Evolutionary conservation across 1,140 invertebrate species (phyloP).

Genomic region (Oscheius sp.): DNA sequence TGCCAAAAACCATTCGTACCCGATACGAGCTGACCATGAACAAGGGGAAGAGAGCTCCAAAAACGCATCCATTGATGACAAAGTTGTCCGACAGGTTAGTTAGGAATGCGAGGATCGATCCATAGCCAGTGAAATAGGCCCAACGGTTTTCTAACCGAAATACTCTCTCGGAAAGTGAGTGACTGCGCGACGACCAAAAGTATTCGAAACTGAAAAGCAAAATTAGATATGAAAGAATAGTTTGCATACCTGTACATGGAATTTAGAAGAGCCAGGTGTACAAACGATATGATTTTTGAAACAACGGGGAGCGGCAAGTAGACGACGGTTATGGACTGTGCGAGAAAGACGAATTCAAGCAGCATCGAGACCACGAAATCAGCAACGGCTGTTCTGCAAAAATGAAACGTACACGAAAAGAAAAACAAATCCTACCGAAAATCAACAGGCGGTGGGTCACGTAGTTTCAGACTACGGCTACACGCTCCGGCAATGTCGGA

Average conservation of each 20-base stretch:
- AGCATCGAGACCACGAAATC: constrained; percentile 51
- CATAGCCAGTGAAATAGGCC: constrained; percentile 56
- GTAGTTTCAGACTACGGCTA: constrained; percentile 6
- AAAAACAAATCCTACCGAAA: background rate
- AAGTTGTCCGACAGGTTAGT: constrained; percentile 39
- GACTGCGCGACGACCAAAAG: constrained; percentile 48
- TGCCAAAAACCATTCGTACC: background rate
- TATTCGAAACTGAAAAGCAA: constrained; percentile 50
- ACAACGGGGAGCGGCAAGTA: constrained; percentile 47
- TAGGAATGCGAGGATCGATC: constrained; percentile 43
- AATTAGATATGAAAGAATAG: background rate
- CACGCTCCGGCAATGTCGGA: constrained; percentile 48
- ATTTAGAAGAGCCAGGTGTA: constrained; percentile 52
- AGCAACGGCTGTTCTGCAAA: constrained; percentile 46
- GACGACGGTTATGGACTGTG: constrained; percentile 43
- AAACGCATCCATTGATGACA: constrained; percentile 49
- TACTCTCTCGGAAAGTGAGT: constrained; percentile 34
- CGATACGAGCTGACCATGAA: constrained; percentile 51
- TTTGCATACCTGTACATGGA: constrained; percentile 45
- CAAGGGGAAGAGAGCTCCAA: constrained; percentile 54
- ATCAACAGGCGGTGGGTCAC: background rate
- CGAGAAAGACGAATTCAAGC: constrained; percentile 51
- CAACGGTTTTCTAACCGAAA: constrained; percentile 39
- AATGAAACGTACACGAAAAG: constrained; percentile 7
- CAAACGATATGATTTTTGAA: constrained; percentile 34